A percentile compares a stretch with the other conserved stretches of the same genome.
Evolutionary conservation across 2,888 invertebrate species (phyloP).

Genomic region (Ernsta delagoae): DNA sequence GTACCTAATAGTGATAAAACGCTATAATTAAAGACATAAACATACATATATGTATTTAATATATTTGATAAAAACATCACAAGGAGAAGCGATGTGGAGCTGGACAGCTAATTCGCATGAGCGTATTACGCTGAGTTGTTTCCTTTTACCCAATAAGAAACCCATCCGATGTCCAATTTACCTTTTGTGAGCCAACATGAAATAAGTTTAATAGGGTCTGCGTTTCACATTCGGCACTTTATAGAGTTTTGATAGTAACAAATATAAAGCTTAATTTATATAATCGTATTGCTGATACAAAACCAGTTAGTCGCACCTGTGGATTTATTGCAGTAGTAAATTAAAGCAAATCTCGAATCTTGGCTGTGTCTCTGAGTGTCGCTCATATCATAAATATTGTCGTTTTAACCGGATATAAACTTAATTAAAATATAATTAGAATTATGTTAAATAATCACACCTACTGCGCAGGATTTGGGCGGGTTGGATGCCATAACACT

Average conservation of each 20-base stretch:
- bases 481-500: background rate
- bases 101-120: too few species aligned
- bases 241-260: background rate
- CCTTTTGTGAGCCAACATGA: too few species aligned
- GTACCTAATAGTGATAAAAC: too few species aligned
- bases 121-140: too few species aligned
- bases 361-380: conserved; percentile 3
- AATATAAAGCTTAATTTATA: conserved; percentile 1
- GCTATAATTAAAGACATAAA: too few species aligned
- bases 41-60: too few species aligned
- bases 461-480: conserved; percentile 9
- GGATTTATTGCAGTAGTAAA: conserved; percentile 26
- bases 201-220: too few species aligned
- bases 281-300: background rate
- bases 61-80: too few species aligned
- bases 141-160: too few species aligned
- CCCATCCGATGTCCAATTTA: too few species aligned
- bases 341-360: conserved; percentile 25
- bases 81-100: too few species aligned
- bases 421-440: conserved; percentile 13
- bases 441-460: conserved; percentile 18
- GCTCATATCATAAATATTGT: conserved; percentile 16
- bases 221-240: background rate
- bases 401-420: conserved; percentile 1
- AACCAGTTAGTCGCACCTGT: conserved; percentile 21